Base-by-base conservation (phyloP, 2,888 invertebrate species). In the Lymantria dispar region DNA sequence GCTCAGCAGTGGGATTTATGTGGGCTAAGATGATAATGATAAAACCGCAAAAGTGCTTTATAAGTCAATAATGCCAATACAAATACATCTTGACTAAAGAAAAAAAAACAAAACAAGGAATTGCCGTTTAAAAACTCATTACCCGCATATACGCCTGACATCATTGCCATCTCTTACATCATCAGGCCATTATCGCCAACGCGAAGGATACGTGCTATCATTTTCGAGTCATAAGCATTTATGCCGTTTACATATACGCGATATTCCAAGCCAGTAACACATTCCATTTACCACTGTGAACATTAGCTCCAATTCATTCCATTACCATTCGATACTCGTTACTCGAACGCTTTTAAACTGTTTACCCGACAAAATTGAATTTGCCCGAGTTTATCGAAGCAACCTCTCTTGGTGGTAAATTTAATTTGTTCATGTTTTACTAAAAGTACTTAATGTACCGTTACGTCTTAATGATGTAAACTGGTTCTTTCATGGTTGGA, bases 241-340 rank as follows among this genome's bases (percentile, higher is more conserved):
- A 60, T 54, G 54, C 43, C 54, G 50, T 61, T 57, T 61, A 52
- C 59, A 59, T 68, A 54, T 68, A 13, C 38, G 29, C 30, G 33
- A n/a, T 38, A 13, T 11, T 8, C n/a, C 29, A n/a, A 15, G 30
- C 7, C 39, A 40, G 40, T 53, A 49, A 52, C 56, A 64, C 58
- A 64, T 64, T 60, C 60, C 61, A 56, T 67, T 64, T 56, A 47
- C 61, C 56, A 52, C 43, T 50, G 52, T 48, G 71, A 77, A 74
- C 75, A 79, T 80, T 78, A 80, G 70, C 75, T 72, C 70, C 76
- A 74, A 81, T 82, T 80, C 76, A 74, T 76, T 74, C 74, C 71
- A 78, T 80, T 78, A 74, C 74, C 79, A 80, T 80, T 76, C 74
- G 72, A 78, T 76, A 74, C 78, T 77, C 74, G 74, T 76, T 76